Base-by-base conservation (phyloP, 2,888 invertebrate genomes). In the Thereva nobilitata region DNA sequence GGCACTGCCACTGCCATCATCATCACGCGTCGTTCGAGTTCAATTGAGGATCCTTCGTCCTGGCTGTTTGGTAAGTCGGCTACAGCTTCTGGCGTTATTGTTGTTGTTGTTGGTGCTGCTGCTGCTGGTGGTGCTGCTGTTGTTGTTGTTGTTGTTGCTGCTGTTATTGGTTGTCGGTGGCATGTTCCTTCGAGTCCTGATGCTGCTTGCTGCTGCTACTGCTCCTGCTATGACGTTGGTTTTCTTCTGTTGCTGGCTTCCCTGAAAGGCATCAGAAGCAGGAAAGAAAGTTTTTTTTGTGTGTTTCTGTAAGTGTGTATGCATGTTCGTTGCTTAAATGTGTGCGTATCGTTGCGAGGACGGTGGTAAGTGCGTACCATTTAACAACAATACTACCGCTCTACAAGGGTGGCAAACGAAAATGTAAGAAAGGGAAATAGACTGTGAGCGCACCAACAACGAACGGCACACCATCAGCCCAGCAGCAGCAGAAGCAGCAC, bases 11-110 rank as follows among this genome's bases (percentile, higher is more conserved):
- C 50, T 61, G 61, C 61, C 50, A 61, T 61, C 61, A 61, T 49
- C 49, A 61, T 61, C 61, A 61, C 61, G 61, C 57, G 57, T 59
- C 57, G 57, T 59, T 59, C 57, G 23, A 59, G 57, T 50, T 50
- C 61, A 61, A 61, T 61, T 61, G 49, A 45, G 61, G 50, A 41
- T 61, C 50, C 50, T 23, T 23, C 23, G 23, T 23, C 23, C 23
- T 23, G 23, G 23, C 23, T 23, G 23, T 23, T 23, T 61, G 40
- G 61, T 23, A 50, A 59, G 37, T 40, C 10, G 23, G 35, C 37
- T 38, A 37, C 40, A 6, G 47, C 38, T 42, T 4, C 40, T 40
- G 61, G 50, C 42, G 10, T 10, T 12, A 10, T n/a, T 47, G 47
- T 10, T 47, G 47, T 54, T 54, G 5, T 54, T 40, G 41, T 41